These are phyloP conservation scores for Euura saliciscinereae DNA, from an alignment of 1,140 invertebrate species.

Conservation along the genomic window DNA sequence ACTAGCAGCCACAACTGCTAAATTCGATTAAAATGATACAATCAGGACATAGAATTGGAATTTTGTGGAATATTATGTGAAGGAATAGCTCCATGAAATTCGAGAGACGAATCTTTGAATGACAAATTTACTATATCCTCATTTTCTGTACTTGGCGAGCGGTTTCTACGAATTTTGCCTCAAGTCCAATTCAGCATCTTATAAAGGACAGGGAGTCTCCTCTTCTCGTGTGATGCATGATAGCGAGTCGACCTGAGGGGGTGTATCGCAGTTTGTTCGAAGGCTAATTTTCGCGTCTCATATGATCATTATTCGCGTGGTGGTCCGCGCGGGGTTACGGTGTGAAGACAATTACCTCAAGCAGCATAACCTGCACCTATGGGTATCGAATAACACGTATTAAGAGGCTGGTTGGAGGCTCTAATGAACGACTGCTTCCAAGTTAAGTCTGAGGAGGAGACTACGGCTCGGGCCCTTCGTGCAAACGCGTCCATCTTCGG, in stretches of 20 bases:
- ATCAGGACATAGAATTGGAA: too few relatives aligned
- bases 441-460: not conserved
- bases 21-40: too few relatives aligned
- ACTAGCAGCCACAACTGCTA: too few relatives aligned
- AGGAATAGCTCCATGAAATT: too few relatives aligned
- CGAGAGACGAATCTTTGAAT: too few relatives aligned
- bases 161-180: too few relatives aligned
- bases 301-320: conserved; percentile 3
- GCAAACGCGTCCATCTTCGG: conserved; percentile 56
- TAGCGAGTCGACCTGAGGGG: not conserved
- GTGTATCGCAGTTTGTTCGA: not conserved
- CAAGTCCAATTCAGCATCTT: too few relatives aligned
- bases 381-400: conserved; percentile 14
- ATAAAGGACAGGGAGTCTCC: too few relatives aligned
- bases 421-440: not conserved
- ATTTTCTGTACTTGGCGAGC: too few relatives aligned
- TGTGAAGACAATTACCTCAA: not conserved
- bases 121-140: too few relatives aligned
- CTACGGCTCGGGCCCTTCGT: conserved; percentile 27
- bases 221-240: not conserved
- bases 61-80: too few relatives aligned
- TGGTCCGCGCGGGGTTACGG: not conserved
- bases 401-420: conserved; percentile 7
- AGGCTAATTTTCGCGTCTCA: not conserved
- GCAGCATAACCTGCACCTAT: not conserved